Percentiles rank a stretch among this genome's conserved stretches.
Conservation (phyloP, 1,140 invertebrate species). For the Camponotus pennsylvanicus region DNA sequence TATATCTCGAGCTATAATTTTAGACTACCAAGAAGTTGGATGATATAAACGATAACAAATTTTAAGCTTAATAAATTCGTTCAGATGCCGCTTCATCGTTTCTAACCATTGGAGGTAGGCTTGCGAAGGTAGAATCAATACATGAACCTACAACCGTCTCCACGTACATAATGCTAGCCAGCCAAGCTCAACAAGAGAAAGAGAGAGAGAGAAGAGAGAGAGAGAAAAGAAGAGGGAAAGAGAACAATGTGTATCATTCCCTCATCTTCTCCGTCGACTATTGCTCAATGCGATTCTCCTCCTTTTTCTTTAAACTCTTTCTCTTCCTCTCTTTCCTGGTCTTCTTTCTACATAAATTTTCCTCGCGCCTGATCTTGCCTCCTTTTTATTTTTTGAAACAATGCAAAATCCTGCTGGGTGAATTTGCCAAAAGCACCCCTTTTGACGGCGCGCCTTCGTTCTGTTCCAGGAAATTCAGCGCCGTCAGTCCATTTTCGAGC, state of each 20-base stretch:
- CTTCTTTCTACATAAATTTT: not conserved
- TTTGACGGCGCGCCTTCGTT: slow-evolving; percentile 38
- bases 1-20: not conserved
- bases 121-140: slow-evolving; percentile 76
- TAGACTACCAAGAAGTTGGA: not conserved
- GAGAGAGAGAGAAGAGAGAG: too few relatives aligned
- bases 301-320: not conserved
- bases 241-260: not conserved
- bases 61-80: slow-evolving; percentile 45
- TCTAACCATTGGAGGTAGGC: slow-evolving; percentile 64
- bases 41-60: slow-evolving; percentile 1
- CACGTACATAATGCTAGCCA: slow-evolving; percentile 71
- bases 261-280: not conserved
- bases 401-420: slow-evolving; percentile 29
- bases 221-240: too few relatives aligned
- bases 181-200: slow-evolving; percentile 44
- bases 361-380: not conserved
- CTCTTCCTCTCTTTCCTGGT: not conserved
- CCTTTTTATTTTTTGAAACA: not conserved
- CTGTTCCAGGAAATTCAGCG: slow-evolving; percentile 48
- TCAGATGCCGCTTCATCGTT: slow-evolving; percentile 64
- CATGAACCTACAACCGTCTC: slow-evolving; percentile 70
- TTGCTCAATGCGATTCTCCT: slow-evolving; percentile 21
- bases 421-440: slow-evolving; percentile 20
- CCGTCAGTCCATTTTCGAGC: slow-evolving; percentile 44